Percentiles rank a stretch among this genome's conserved stretches.
phyloP scores from a whole-genome alignment of 1,140 invertebrate genomes.

The Rhagoletis zephyria region DNA sequence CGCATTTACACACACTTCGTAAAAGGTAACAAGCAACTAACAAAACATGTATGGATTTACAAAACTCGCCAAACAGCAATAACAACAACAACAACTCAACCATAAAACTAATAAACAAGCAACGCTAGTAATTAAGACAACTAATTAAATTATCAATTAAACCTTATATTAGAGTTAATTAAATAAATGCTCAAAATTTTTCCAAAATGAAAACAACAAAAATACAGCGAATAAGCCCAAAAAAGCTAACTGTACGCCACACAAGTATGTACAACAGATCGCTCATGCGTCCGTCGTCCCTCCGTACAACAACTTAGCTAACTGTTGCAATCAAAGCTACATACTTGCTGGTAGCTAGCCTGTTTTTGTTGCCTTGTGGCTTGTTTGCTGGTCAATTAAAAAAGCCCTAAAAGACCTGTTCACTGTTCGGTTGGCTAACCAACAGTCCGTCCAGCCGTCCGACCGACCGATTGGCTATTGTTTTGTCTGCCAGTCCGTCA shows the following conservation, averaged over 20 bases:
- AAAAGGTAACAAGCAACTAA: background rate
- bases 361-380: constrained; percentile 39
- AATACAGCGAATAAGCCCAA: background rate
- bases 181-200: constrained; percentile 47
- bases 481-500: constrained; percentile 12
- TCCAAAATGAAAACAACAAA: background rate
- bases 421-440: constrained; percentile 26
- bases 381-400: constrained; percentile 49
- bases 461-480: background rate
- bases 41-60: background rate
- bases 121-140: constrained; percentile 40
- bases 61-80: background rate
- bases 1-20: background rate
- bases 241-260: background rate
- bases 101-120: background rate
- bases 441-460: too few species aligned
- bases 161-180: constrained; percentile 48
- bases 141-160: constrained; percentile 50
- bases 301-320: background rate
- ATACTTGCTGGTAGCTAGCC: background rate
- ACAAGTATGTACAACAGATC: background rate
- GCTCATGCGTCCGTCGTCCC: background rate
- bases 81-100: constrained; percentile 15
- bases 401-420: constrained; percentile 52
- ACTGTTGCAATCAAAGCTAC: constrained; percentile 1